phyloP scores from a whole-genome alignment of 2,797 vertebrate genomes.

The Vespertilio murinus region DNA sequence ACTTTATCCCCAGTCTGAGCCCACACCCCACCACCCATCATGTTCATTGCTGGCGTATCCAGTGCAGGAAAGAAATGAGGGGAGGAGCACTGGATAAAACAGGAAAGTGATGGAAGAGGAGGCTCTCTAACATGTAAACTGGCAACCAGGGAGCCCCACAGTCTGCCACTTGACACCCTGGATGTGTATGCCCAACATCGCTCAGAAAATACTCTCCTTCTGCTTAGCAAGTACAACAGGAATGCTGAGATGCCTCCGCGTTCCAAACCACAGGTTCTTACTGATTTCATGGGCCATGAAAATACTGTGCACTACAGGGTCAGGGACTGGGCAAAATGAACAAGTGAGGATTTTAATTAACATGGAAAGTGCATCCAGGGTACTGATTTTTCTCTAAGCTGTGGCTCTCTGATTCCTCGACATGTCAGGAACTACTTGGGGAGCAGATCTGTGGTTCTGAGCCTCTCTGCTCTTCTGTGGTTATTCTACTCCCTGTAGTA shows the following conservation, averaged over 20 bases:
- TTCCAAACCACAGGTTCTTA: slow-evolving; percentile 50
- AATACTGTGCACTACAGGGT: slow-evolving; percentile 16
- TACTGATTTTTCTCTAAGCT: slow-evolving; percentile 54
- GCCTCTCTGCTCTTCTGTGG: neutral
- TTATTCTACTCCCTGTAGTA: neutral
- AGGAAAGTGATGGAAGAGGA: neutral
- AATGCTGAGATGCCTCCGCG: neutral
- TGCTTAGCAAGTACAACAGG: slow-evolving; percentile 50
- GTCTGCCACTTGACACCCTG: slow-evolving; percentile 7
- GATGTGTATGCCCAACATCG: neutral
- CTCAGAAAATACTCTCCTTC: slow-evolving; percentile 62
- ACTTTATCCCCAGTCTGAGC: neutral
- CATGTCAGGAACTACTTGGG: neutral
- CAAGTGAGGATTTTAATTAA: slow-evolving; percentile 67
- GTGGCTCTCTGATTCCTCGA: neutral
- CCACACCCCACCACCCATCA: neutral
- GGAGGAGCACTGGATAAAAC: neutral
- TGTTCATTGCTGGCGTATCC: neutral
- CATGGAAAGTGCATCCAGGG: slow-evolving; percentile 29
- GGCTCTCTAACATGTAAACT: neutral
- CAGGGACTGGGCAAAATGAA: slow-evolving; percentile 47
- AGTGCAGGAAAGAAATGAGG: neutral
- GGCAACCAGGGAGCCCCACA: neutral
- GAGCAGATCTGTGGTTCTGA: neutral
- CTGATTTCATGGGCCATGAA: slow-evolving; percentile 62